Evolutionary conservation across 2,888 invertebrate genomes (phyloP).

Genomic region (Acrocera orbiculus): DNA sequence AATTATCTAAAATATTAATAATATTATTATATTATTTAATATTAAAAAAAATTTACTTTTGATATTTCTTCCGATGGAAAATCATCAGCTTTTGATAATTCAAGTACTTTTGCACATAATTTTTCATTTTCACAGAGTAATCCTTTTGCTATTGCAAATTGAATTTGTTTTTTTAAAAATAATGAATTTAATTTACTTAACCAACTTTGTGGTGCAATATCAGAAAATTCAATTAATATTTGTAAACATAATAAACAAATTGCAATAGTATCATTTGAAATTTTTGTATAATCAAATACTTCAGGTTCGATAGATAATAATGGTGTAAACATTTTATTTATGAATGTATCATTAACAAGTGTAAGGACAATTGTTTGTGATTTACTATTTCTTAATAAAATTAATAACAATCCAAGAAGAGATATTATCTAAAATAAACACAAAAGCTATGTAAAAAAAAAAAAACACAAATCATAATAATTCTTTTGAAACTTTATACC

Average conservation of each 20-base stretch:
- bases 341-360: too few species aligned
- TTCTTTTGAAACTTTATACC: too few species aligned
- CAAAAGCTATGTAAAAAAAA: too few species aligned
- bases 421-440: too few species aligned
- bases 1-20: too few species aligned
- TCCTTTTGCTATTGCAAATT: slow-evolving; percentile 24
- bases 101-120: slow-evolving; percentile 22
- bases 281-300: slow-evolving; percentile 12
- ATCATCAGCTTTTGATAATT: slow-evolving; percentile 25
- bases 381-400: too few species aligned
- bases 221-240: slow-evolving; percentile 23
- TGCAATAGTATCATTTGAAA: slow-evolving; percentile 18
- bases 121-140: slow-evolving; percentile 20
- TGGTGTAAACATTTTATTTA: slow-evolving; percentile 24
- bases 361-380: too few species aligned
- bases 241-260: slow-evolving; percentile 22
- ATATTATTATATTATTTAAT: neutral
- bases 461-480: too few species aligned
- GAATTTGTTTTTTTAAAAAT: slow-evolving; percentile 22
- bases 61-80: slow-evolving; percentile 24
- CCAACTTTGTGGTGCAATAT: slow-evolving; percentile 26
- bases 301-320: slow-evolving; percentile 19
- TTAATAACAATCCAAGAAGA: too few species aligned
- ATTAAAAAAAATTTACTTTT: slow-evolving; percentile 16
- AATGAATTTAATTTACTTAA: slow-evolving; percentile 23